Evolutionary conservation across 2,113 vertebrate species (phyloP), one percentile per base, ranked within the genome.

Genomic region (Chinchilla lanigera): DNA sequence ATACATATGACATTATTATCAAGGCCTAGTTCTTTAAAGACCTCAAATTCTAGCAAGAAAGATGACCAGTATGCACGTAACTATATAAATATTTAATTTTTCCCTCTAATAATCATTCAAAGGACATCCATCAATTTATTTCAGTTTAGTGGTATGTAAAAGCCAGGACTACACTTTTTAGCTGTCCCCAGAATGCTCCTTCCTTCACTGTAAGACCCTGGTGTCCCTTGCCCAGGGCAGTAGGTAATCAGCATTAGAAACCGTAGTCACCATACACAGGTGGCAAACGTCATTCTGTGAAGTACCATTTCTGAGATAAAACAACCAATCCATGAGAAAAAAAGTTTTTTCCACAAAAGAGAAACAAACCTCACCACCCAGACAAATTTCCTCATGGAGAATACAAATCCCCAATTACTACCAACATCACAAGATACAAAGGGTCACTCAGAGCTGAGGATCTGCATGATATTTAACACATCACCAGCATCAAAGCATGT

Each of bases 401-500:
- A 97, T 97, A 98, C 98, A 98, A 98, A 99, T 98, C 96, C 98
- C 97, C 98, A 98, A 98, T 98, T 98, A 98, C 73, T 14, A 97
- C 97, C 97, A 98, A 97, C 98, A 98, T 97, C 98, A 96, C 97
- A 97, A 98, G 96, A 98, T 96, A 98, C 97, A 98, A 98, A 98
- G 95, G 93, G 47, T 97, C 97, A 90, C 92, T 98, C 91, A 96
- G 94, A 84, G 95, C 95, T 94, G 90, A 96, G 91, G 97, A 77
- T 95, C 98, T 98, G 96, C 94, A 98, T 52, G 22, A 86, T 98
- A 98, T 98, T 98, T 98, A 98, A 98, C 98, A 98, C 98, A 98
- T 98, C 98, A 98, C 96, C 93, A 98, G 80, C 97, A 98, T 97
- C 98, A 97, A 97, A 98, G 98, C 95, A 97, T 97, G 98, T 97